phyloP scores from a whole-genome alignment of 2,888 invertebrate genomes.

The Chrysolina oricalcia region DNA sequence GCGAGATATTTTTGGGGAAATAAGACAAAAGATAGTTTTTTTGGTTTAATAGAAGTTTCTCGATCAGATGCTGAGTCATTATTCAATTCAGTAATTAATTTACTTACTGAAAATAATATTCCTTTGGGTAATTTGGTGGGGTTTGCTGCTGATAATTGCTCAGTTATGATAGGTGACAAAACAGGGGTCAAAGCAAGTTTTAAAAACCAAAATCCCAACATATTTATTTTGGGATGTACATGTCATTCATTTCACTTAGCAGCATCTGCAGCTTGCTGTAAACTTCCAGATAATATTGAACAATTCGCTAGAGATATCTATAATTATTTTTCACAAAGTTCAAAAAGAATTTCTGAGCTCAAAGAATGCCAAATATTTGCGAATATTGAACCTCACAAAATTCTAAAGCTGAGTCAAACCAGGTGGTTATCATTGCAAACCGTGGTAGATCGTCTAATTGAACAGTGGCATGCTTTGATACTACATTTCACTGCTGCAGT shows the following conservation, averaged over 20 bases:
- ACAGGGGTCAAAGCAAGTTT: conserved; percentile 34
- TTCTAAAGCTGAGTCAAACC: conserved; percentile 4
- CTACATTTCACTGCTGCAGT: conserved; percentile 13
- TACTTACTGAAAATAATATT: conserved; percentile 32
- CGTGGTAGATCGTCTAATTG: too few relatives aligned
- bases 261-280: too few relatives aligned
- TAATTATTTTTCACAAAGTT: too few relatives aligned
- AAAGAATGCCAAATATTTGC: background rate
- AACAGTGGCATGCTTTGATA: too few relatives aligned
- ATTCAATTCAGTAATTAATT: conserved; percentile 29
- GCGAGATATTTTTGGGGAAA: conserved; percentile 36
- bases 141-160: conserved; percentile 46
- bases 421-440: conserved; percentile 19
- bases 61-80: conserved; percentile 35
- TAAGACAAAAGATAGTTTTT: too few relatives aligned
- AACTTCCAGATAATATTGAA: too few relatives aligned
- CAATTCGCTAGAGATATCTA: background rate
- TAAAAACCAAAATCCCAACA: too few relatives aligned
- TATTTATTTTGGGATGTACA: too few relatives aligned
- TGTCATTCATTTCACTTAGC: too few relatives aligned
- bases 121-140: conserved; percentile 32
- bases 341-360: too few relatives aligned
- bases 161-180: conserved; percentile 39
- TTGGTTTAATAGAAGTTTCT: conserved; percentile 33
- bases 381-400: too few relatives aligned